These are phyloP conservation scores for Casuarius casuarius DNA, from an alignment of 2,113 vertebrate species.

Conservation along the genomic window DNA sequence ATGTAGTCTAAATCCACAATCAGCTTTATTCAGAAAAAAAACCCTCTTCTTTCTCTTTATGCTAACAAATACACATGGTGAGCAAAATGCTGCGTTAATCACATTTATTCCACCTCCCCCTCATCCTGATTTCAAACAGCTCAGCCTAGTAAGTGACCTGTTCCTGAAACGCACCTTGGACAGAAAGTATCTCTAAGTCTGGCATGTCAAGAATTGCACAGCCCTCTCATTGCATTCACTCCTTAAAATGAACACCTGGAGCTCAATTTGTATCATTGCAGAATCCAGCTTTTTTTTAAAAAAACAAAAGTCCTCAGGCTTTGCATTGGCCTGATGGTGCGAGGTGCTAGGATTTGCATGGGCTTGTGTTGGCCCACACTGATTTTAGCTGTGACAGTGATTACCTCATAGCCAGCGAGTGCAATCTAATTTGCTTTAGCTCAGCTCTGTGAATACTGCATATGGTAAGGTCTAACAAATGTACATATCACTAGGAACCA, in stretches of 20 bases:
- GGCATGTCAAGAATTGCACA: neutral
- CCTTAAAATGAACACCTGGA: neutral
- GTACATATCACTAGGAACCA: too few relatives aligned
- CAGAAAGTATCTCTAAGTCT: too few relatives aligned
- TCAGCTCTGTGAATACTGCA: neutral
- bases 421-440: neutral
- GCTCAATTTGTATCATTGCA: neutral
- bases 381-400: accelerated
- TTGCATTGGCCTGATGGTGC: neutral
- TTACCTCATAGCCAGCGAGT: accelerated
- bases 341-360: neutral
- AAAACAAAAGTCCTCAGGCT: neutral
- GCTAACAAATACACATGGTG: too few relatives aligned
- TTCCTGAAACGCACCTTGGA: neutral
- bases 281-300: neutral
- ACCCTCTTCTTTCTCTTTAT: neutral
- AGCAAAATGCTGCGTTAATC: neutral
- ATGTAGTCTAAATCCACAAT: neutral
- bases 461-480: accelerated
- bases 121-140: neutral
- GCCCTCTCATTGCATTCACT: too few relatives aligned
- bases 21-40: neutral
- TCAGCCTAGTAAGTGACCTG: neutral
- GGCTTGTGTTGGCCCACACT: neutral
- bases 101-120: neutral